These are phyloP conservation scores for Labia minor DNA, from an alignment of 2,888 invertebrate genomes.

Conservation along the genomic window DNA sequence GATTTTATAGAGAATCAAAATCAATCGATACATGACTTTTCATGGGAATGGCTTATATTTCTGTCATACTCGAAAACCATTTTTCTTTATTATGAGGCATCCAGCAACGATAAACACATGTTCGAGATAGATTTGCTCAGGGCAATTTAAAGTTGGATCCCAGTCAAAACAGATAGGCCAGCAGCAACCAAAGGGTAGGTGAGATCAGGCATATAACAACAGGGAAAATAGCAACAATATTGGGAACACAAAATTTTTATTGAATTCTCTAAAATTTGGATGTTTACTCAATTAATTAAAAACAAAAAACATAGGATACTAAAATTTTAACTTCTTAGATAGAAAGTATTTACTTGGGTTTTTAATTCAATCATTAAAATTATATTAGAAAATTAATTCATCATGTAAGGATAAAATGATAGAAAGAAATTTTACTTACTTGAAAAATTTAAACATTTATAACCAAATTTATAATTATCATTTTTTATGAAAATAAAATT, in stretches of 20 bases:
- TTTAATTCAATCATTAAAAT: too few species aligned
- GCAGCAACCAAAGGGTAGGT: background rate
- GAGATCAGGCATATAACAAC: background rate
- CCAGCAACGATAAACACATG: slow-evolving; percentile 1
- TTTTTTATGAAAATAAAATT: too few species aligned
- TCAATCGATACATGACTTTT: slow-evolving; percentile 13
- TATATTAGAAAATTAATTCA: too few species aligned
- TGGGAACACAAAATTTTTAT: background rate
- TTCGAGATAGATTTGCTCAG: background rate
- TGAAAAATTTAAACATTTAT: too few species aligned
- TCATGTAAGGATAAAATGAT: too few species aligned
- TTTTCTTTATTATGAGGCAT: slow-evolving; percentile 2
- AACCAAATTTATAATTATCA: too few species aligned
- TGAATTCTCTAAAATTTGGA: too few species aligned
- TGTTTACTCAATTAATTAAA: too few species aligned
- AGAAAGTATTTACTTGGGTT: too few species aligned
- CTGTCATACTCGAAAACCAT: background rate
- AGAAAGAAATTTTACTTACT: too few species aligned
- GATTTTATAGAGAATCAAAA: background rate
- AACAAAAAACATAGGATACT: too few species aligned
- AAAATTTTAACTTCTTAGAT: too few species aligned
- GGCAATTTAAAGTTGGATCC: slow-evolving; percentile 13
- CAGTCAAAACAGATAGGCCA: slow-evolving; percentile 3
- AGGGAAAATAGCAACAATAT: background rate
- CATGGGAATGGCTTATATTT: background rate